Evolutionary conservation across 2,113 vertebrate species (phyloP), one percentile per base, ranked within the genome.

Genomic region (Pleuronectes platessa): DNA sequence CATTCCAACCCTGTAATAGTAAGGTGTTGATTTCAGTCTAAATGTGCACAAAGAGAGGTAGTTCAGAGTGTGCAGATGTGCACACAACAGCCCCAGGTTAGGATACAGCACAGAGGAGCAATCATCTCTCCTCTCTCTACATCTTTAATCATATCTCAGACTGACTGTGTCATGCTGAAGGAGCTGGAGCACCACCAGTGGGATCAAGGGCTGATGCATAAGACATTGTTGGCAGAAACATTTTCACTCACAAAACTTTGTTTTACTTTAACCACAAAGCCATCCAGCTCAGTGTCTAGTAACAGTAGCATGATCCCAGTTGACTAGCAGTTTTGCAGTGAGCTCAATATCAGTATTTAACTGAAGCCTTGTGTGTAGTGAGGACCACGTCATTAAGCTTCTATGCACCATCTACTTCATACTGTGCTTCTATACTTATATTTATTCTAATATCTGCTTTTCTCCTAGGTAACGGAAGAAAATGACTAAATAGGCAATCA

Each of bases 1-100:
- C n/a, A 26, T 58, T 42, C 35, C 35, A 45, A 42, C 53, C 67
- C n/a, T 24, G 35, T 26, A 13, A 69, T 69, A 35, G 37, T 69
- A 21, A 20, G 35, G 54, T 58, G 67, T 68, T 68, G 67, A 42
- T 68, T 68, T 56, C 21, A 58, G 67, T n/a, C 54, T 0, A 4
- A 21, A 27, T 35, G 35, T 69, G 53, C 10, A 23, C 8, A 69
- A 17, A 58, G 13, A 54, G 56, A 59, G 24, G 24, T 15, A 55
- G 51, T 24, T 56, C 51, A 37, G 53, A 40, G 53, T 69, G 21
- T 58, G 56, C 56, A 58, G 56, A 58, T 26, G 56, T 58, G 56
- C 24, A 6, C 56, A 54, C 51, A 54, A 54, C 20, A n/a, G 51
- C 51, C 51, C 51, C 51, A 8, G 51, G 51, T 54, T 18, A 51